Evolutionary conservation across 1,140 invertebrate species (phyloP).

Genomic region (Euura saliciscinereae): DNA sequence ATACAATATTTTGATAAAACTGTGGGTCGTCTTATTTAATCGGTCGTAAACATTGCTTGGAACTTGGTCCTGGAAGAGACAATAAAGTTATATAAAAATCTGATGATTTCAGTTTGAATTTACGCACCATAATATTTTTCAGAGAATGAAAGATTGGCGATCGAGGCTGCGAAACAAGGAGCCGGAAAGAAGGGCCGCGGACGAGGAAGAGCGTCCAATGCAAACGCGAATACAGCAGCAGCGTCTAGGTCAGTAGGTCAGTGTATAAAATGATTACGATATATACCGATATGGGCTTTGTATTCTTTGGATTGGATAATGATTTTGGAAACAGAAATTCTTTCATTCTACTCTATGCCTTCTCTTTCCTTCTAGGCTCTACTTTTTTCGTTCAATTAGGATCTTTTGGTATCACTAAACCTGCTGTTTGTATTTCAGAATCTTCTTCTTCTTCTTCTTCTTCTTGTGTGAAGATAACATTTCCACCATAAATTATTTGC

Average conservation of each 20-base stretch:
- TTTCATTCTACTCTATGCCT: too few species aligned
- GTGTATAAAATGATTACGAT: not conserved
- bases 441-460: too few species aligned
- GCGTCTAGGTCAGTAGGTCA: conserved; percentile 4
- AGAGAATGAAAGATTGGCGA: not conserved
- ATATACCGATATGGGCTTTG: not conserved
- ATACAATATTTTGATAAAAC: not conserved
- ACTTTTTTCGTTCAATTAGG: too few species aligned
- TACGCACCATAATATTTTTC: not conserved
- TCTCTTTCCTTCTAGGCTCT: too few species aligned
- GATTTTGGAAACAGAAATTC: too few species aligned
- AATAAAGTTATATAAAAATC: too few species aligned
- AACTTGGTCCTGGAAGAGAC: too few species aligned
- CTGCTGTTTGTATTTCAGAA: too few species aligned
- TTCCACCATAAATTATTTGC: too few species aligned
- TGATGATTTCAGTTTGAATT: not conserved
- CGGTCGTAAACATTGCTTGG: too few species aligned
- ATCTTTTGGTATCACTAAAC: too few species aligned
- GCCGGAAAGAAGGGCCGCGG: not conserved
- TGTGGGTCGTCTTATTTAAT: not conserved
- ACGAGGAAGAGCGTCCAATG: not conserved
- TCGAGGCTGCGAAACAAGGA: not conserved
- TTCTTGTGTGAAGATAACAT: too few species aligned
- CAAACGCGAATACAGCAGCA: not conserved
- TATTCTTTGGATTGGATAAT: not conserved